Evolutionary conservation across 2,797 vertebrate genomes (phyloP).

Genomic region (Enteromius viviparus): DNA sequence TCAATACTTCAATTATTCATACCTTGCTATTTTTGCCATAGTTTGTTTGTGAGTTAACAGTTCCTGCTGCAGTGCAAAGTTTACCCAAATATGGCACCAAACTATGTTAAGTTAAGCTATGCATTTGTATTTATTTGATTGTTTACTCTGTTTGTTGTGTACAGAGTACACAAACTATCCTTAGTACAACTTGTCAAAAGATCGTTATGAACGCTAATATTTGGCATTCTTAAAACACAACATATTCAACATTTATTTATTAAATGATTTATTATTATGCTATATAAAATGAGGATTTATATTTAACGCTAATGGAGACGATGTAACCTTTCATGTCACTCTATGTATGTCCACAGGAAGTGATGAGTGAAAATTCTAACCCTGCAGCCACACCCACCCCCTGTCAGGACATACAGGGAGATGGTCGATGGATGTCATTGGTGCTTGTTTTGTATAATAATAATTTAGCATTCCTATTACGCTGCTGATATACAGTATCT

Average conservation of each 20-base stretch:
- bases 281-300: not conserved
- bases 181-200: no score
- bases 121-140: no score
- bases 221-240: not conserved
- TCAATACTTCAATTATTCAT: not conserved
- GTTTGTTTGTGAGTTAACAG: not conserved
- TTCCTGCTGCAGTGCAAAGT: not conserved
- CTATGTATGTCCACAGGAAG: conserved; percentile 51
- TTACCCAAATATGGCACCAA: not conserved
- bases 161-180: not conserved
- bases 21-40: not conserved
- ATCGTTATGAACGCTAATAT: not conserved
- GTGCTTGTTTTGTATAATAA: conserved; percentile 64
- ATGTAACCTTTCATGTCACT: not conserved
- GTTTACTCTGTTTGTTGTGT: not conserved
- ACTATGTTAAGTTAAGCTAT: not conserved
- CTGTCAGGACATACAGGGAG: conserved; percentile 84
- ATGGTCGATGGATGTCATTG: conserved; percentile 91
- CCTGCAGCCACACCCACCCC: conserved; percentile 86
- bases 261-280: not conserved
- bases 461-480: not conserved
- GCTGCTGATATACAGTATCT: not conserved
- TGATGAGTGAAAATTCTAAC: conserved; percentile 84
- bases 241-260: not conserved
- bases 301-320: not conserved